Evolutionary conservation across 1,140 invertebrate species (phyloP).

Genomic region (Drosophila ohnishii): DNA sequence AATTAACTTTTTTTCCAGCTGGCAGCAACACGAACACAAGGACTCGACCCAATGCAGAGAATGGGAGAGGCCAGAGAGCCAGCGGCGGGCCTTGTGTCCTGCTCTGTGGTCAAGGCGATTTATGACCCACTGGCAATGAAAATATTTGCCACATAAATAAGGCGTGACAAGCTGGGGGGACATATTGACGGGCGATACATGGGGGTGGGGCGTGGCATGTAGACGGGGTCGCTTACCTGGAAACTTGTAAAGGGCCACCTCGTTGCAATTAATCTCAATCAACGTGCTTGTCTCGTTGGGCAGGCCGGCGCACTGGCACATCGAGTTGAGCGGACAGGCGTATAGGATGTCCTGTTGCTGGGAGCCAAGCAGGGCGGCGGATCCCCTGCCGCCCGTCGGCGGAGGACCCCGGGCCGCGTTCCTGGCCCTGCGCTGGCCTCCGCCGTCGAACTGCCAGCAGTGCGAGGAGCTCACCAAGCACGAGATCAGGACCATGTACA

Average conservation of each 20-base stretch:
- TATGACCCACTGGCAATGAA: slow-evolving; percentile 66
- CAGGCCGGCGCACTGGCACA: slow-evolving; percentile 86
- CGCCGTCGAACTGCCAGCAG: slow-evolving; percentile 81
- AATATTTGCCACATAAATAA: slow-evolving; percentile 78
- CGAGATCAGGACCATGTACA: slow-evolving; percentile 73
- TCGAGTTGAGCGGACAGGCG: slow-evolving; percentile 86
- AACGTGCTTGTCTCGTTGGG: slow-evolving; percentile 85
- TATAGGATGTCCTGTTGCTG: slow-evolving; percentile 82
- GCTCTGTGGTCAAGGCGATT: slow-evolving; percentile 51
- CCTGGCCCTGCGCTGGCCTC: slow-evolving; percentile 51
- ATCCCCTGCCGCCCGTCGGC: slow-evolving; percentile 54
- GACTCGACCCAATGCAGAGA: background rate
- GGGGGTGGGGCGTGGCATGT: background rate
- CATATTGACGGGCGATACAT: slow-evolving; percentile 37
- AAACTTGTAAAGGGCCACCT: slow-evolving; percentile 86
- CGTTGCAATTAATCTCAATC: slow-evolving; percentile 87
- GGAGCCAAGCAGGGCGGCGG: slow-evolving; percentile 67
- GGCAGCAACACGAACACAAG: slow-evolving; percentile 39
- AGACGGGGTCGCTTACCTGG: slow-evolving; percentile 83
- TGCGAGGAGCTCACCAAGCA: slow-evolving; percentile 72
- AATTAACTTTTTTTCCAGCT: slow-evolving; percentile 62
- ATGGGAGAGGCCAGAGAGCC: slow-evolving; percentile 2
- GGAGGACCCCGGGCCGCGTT: slow-evolving; percentile 64
- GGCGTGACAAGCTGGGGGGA: slow-evolving; percentile 51
- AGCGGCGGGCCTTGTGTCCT: slow-evolving; percentile 2